Percentiles rank a stretch among this genome's conserved stretches.
phyloP scores from a whole-genome alignment of 2,113 vertebrate species.

The Phalacrocorax brasilianus region DNA sequence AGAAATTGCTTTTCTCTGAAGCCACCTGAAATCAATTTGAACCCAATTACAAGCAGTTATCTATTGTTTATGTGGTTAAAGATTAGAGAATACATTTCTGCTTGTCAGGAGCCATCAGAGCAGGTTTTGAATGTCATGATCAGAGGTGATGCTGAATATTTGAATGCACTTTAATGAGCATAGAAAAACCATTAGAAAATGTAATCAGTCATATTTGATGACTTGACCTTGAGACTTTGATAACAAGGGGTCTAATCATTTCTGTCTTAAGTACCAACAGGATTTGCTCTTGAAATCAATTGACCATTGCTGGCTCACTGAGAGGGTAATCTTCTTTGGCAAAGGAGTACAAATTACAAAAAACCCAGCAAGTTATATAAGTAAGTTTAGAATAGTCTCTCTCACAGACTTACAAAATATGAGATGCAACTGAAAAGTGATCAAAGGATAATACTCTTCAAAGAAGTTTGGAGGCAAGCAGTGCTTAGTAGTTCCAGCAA shows the following conservation, averaged over 20 bases:
- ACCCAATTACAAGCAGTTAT: slow-evolving; percentile 80
- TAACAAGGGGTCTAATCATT: slow-evolving; percentile 74
- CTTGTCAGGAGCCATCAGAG: slow-evolving; percentile 70
- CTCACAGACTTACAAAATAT: slow-evolving; percentile 13
- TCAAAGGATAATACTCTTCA: slow-evolving; percentile 61
- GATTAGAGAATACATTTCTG: slow-evolving; percentile 77
- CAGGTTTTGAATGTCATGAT: slow-evolving; percentile 73
- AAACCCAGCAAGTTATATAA: slow-evolving; percentile 68
- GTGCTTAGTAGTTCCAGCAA: slow-evolving; percentile 26
- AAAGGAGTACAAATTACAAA: slow-evolving; percentile 71
- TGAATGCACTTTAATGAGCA: slow-evolving; percentile 78
- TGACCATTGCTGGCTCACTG: slow-evolving; percentile 71
- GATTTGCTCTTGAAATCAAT: slow-evolving; percentile 74
- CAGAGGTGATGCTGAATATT: slow-evolving; percentile 71
- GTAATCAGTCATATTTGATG: slow-evolving; percentile 78
- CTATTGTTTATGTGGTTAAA: slow-evolving; percentile 80
- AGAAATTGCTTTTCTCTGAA: slow-evolving; percentile 84
- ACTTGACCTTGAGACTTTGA: slow-evolving; percentile 78
- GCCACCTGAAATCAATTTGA: slow-evolving; percentile 86
- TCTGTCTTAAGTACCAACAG: slow-evolving; percentile 63
- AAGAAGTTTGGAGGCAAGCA: slow-evolving; percentile 33
- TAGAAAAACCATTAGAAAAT: slow-evolving; percentile 77
- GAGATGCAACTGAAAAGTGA: slow-evolving; percentile 69
- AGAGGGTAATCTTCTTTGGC: slow-evolving; percentile 67
- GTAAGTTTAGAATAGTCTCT: slow-evolving; percentile 50